A percentile compares a stretch with the other conserved stretches of the same genome.
Conservation (phyloP, 2,113 vertebrate species). For the Paedocypris sp. region DNA sequence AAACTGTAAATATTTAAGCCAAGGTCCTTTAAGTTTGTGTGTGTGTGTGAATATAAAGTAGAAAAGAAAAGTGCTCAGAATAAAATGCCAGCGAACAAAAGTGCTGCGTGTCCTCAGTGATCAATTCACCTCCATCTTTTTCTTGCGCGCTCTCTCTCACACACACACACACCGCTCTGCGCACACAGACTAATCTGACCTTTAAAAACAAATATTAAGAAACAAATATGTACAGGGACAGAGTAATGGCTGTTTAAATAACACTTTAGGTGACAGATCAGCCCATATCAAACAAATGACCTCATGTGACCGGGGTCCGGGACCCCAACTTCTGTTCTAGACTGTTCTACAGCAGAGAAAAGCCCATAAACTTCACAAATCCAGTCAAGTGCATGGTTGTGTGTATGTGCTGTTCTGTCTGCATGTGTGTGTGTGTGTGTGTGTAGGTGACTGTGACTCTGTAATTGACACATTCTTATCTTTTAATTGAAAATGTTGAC, state of each 20-base stretch:
- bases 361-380: too few species aligned
- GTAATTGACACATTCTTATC: constrained; percentile 63
- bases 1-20: constrained; percentile 22
- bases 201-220: not conserved
- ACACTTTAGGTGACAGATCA: not conserved
- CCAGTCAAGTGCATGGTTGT: not conserved
- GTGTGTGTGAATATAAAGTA: not conserved
- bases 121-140: too few species aligned
- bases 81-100: not conserved
- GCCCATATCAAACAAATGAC: not conserved
- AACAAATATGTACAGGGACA: not conserved
- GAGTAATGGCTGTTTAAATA: constrained; percentile 14
- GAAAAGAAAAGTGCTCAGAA: not conserved
- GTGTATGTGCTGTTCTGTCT: not conserved
- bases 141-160: too few species aligned
- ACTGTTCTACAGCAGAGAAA: too few species aligned
- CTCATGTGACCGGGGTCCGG: not conserved
- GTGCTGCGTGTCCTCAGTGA: too few species aligned
- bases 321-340: too few species aligned
- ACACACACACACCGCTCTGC: not conserved
- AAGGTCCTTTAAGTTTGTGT: not conserved
- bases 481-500: constrained; percentile 59
- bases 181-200: constrained; percentile 11
- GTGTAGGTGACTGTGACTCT: constrained; percentile 13
- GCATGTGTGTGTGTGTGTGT: not conserved